Conservation (phyloP, 2,797 vertebrate genomes). For the Phoxinus dragarum region DNA sequence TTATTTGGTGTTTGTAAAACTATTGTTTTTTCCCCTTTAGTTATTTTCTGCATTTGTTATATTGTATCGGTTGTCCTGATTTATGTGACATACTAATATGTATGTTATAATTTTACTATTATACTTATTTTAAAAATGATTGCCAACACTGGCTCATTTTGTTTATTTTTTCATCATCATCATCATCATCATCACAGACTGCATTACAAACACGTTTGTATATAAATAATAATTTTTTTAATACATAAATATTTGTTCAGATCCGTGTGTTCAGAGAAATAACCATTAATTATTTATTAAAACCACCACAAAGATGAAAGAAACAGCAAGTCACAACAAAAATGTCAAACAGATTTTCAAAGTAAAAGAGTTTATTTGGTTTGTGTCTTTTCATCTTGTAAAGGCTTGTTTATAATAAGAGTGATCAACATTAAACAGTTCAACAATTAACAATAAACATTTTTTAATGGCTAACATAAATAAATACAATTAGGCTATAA, state of each 20-base stretch:
- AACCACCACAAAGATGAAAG: conserved; percentile 9
- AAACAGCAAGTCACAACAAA: not conserved
- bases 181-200: not conserved
- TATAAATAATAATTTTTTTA: not conserved
- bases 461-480: not conserved
- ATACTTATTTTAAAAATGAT: not conserved
- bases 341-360: not conserved
- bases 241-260: not conserved
- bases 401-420: not conserved
- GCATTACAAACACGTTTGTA: not conserved
- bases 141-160: not conserved
- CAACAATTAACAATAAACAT: not conserved
- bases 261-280: not conserved
- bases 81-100: not conserved
- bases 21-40: not conserved
- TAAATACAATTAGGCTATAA: not conserved
- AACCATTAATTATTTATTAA: not conserved
- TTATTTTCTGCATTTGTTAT: not conserved
- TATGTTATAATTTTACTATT: not conserved
- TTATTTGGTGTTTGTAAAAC: not conserved
- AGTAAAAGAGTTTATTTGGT: not conserved
- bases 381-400: not conserved
- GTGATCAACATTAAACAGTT: not conserved
- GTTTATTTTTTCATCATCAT: not conserved
- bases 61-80: not conserved